phyloP scores from a whole-genome alignment of 2,797 vertebrate species.

The Dallia pectoralis region DNA sequence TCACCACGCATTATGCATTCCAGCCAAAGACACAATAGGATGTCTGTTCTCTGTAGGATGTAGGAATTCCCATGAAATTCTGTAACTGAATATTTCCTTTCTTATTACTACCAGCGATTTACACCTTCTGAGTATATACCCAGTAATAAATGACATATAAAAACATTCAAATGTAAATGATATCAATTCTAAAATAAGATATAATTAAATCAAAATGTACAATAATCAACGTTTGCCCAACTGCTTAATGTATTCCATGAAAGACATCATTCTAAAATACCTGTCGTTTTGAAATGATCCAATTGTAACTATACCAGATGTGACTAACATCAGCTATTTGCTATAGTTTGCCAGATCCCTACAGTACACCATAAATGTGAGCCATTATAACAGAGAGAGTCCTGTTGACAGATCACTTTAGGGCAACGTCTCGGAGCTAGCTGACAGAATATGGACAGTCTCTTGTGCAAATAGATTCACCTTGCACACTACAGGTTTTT shows the following conservation, averaged over 20 bases:
- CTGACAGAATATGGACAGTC: constrained; percentile 51
- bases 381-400: constrained; percentile 16
- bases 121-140: background rate
- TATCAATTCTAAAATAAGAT: no score
- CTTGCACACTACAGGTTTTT: constrained; percentile 63
- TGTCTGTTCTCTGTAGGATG: constrained; percentile 57
- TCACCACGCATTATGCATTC: constrained; percentile 59
- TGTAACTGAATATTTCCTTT: background rate
- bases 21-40: constrained; percentile 60
- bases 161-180: no score
- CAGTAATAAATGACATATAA: background rate
- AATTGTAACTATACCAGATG: constrained; percentile 1
- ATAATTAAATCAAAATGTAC: no score
- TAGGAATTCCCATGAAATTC: constrained; percentile 45
- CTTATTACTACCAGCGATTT: background rate
- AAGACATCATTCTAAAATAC: constrained; percentile 10
- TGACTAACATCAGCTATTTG: background rate
- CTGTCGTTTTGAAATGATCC: background rate
- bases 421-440: constrained; percentile 59
- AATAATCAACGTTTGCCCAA: background rate
- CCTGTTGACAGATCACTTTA: constrained; percentile 57
- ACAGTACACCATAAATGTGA: constrained; percentile 30
- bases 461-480: constrained; percentile 63
- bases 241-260: background rate
- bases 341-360: constrained; percentile 18